Conservation (phyloP, 37 sponge, comb jelly and placozoan species). For the Halichondria panicea region DNA sequence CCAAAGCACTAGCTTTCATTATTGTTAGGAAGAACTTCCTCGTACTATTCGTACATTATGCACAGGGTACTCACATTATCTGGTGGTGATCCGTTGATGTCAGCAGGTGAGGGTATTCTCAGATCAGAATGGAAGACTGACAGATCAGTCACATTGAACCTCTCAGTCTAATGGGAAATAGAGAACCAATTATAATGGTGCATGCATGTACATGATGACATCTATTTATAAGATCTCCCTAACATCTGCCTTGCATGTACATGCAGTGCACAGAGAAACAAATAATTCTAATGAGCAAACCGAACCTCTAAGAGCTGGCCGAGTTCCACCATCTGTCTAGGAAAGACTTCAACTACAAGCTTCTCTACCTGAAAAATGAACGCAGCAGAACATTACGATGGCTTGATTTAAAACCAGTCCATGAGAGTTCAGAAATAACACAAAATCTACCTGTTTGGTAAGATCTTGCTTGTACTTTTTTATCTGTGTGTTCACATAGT, state of each 20-base stretch:
- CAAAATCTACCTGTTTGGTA: no score
- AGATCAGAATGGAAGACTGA: background rate
- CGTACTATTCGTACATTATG: no score
- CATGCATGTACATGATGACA: background rate
- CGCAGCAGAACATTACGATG: no score
- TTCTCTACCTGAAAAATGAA: conserved; percentile 59
- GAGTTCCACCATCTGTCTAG: conserved; percentile 61
- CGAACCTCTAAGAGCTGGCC: conserved; percentile 35
- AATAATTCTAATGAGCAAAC: background rate
- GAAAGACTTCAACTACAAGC: conserved; percentile 54
- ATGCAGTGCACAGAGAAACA: background rate
- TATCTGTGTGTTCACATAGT: no score
- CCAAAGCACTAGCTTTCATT: no score
- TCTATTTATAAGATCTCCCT: background rate
- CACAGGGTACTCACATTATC: no score
- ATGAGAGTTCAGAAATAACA: no score
- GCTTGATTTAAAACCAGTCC: no score
- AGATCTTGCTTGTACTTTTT: no score
- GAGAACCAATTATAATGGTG: background rate
- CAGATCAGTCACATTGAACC: conserved; percentile 7
- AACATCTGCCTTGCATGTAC: background rate
- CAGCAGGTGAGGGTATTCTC: background rate
- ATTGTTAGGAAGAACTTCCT: no score
- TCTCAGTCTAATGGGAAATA: background rate
- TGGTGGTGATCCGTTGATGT: no score